Conservation (phyloP, 2,113 vertebrate genomes). For the Urocynchramus pylzowi region DNA sequence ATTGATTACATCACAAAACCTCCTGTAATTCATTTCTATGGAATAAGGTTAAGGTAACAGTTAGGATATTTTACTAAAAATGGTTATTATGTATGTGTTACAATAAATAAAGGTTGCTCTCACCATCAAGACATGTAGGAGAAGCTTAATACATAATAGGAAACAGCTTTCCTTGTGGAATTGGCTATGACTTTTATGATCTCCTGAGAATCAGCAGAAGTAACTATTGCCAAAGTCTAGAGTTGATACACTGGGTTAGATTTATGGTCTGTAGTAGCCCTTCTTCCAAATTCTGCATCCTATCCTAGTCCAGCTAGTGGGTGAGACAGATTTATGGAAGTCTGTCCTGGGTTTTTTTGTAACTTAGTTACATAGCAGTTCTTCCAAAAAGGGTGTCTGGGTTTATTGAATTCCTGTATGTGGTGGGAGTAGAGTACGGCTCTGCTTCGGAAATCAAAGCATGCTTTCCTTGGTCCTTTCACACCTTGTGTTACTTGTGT, state of each 20-base stretch:
- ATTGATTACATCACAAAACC: neutral
- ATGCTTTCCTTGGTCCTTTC: neutral
- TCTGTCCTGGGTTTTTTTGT: neutral
- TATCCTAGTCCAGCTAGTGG: neutral
- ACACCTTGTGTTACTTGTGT: neutral
- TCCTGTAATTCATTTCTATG: neutral
- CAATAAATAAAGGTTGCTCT: neutral
- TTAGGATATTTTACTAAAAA: neutral
- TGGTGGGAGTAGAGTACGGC: neutral
- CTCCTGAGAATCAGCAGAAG: neutral
- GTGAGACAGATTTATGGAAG: neutral
- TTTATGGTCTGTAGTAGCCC: neutral
- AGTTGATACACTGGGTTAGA: neutral
- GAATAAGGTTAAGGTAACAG: neutral
- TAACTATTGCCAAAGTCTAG: neutral
- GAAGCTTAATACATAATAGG: neutral
- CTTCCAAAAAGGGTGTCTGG: neutral
- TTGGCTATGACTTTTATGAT: neutral
- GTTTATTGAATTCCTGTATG: neutral
- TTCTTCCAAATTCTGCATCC: neutral
- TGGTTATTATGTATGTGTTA: neutral
- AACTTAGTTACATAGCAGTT: neutral
- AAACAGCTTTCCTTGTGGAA: neutral
- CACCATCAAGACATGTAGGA: neutral
- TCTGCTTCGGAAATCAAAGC: neutral